Evolutionary conservation across 1,140 invertebrate genomes (phyloP).

Genomic region (Dinothrombium tinctorium): DNA sequence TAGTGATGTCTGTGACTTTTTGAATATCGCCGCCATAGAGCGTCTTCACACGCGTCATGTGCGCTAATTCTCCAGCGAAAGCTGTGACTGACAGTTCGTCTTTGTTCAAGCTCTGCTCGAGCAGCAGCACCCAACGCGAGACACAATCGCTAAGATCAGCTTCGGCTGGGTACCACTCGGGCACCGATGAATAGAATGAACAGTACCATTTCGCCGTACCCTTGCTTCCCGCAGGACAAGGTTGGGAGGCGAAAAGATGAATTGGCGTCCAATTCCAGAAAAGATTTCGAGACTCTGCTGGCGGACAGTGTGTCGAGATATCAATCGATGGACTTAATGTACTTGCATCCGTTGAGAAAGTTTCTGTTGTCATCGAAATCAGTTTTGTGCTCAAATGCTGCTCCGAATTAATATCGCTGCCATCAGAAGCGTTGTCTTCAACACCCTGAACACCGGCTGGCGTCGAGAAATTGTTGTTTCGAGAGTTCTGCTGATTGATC

Average conservation of each 20-base stretch:
- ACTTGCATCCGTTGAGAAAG: too few relatives aligned
- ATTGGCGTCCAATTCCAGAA: constrained; percentile 66
- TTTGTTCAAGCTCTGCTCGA: constrained; percentile 22
- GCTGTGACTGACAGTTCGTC: constrained; percentile 3
- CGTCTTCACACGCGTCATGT: constrained; percentile 19
- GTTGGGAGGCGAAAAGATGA: constrained; percentile 47
- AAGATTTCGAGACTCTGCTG: constrained; percentile 49
- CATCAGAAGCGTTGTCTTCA: too few relatives aligned
- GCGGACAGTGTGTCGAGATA: too few relatives aligned
- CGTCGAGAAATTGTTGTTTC: too few relatives aligned
- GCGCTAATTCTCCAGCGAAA: not conserved
- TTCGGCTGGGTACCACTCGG: constrained; percentile 41
- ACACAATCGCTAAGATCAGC: constrained; percentile 79
- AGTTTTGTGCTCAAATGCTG: too few relatives aligned
- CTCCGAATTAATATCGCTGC: too few relatives aligned
- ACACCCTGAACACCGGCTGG: too few relatives aligned
- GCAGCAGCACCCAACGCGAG: constrained; percentile 59
- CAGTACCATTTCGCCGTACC: constrained; percentile 21
- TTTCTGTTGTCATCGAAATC: too few relatives aligned
- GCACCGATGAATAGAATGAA: constrained; percentile 11
- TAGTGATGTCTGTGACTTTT: constrained; percentile 64
- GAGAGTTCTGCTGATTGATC: too few relatives aligned
- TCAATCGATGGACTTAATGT: too few relatives aligned
- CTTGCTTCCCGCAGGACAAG: constrained; percentile 63
- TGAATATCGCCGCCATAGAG: constrained; percentile 76